Evolutionary conservation across 2,888 invertebrate species (phyloP).

Genomic region (Heterodera filipjevi): DNA sequence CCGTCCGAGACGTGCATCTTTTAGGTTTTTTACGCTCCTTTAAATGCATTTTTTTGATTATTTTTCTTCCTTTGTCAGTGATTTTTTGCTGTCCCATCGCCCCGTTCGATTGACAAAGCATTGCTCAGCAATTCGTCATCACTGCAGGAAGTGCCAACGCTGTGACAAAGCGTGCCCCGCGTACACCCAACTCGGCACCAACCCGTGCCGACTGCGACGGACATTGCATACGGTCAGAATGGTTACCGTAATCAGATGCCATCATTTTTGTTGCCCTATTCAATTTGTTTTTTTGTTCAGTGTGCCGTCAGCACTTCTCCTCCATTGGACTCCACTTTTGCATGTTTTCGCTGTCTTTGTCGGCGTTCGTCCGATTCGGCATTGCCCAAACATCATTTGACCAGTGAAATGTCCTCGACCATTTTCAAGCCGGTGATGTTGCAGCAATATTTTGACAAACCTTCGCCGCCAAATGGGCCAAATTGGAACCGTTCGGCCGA

Average conservation of each 20-base stretch:
- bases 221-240: slow-evolving; percentile 78
- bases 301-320: background rate
- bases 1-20: background rate
- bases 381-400: slow-evolving; percentile 90
- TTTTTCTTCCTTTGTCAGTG: background rate
- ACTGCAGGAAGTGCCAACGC: slow-evolving; percentile 69
- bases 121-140: background rate
- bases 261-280: background rate
- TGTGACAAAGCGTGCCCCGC: slow-evolving; percentile 98
- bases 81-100: slow-evolving; percentile 72
- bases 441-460: background rate
- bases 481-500: slow-evolving; percentile 27
- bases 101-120: slow-evolving; percentile 81
- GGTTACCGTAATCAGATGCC: background rate
- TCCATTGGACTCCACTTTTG: slow-evolving; percentile 1
- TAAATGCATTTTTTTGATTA: background rate
- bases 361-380: slow-evolving; percentile 73
- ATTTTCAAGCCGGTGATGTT: slow-evolving; percentile 45
- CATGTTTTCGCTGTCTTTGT: slow-evolving; percentile 42
- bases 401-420: slow-evolving; percentile 75
- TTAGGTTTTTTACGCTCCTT: background rate
- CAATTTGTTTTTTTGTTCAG: background rate
- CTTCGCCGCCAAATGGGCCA: background rate
- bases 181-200: slow-evolving; percentile 76
- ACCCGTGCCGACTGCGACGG: slow-evolving; percentile 92